Evolutionary conservation across 2,888 invertebrate species (phyloP), one percentile per base, ranked within the genome.

Genomic region (Mellilla xanthometata): DNA sequence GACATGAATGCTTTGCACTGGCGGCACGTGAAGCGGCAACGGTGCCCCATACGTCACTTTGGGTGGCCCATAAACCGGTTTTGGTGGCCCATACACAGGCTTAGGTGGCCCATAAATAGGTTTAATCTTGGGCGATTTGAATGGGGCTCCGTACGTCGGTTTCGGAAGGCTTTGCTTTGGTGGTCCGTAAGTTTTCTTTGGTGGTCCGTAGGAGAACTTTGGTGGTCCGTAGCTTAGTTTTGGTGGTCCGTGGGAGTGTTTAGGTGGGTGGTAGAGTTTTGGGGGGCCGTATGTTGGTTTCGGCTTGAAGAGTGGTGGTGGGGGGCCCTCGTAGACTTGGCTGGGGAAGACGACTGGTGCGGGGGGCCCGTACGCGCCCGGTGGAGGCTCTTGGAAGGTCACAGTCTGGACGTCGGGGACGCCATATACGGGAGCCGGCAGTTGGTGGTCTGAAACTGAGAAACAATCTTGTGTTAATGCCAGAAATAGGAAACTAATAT

Each of bases 381-480:
- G 78, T 0, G 88, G 88, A 0, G 84, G 56, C 0, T 79, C 73
- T 5, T 70, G 61, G 32, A 63, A 68, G 36, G 56, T 52, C 12
- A 41, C 32, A 6, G 65, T 70, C 42, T 85, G 81, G 31, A 80
- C 71, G 49, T 91, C 87, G 2, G 92, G 92, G 0, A 90, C 91
- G 39, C 92, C 92, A 64, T 93, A 93, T 0, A 93, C 85, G 10
- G 92, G 92, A 1, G 89, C 80, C 1, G 92, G 92, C 8, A 84
- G 74, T 8, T 63, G 76, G 1, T 74, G 46, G 45, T 90, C 91
- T 74, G 83, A 65, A 79, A 91, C 83, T 73, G 56, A 49, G 12
- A 24, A 19, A 5, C n/a, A 5, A 19, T 19, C 6, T 19, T 6
- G 6, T 19, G 3, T 19, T 19, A 19, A 19, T 19, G n/a, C 7